Percentiles rank a stretch among this genome's conserved stretches.
These are phyloP conservation scores for Charina bottae DNA, from an alignment of 2,113 vertebrate species.

Conservation along the genomic window DNA sequence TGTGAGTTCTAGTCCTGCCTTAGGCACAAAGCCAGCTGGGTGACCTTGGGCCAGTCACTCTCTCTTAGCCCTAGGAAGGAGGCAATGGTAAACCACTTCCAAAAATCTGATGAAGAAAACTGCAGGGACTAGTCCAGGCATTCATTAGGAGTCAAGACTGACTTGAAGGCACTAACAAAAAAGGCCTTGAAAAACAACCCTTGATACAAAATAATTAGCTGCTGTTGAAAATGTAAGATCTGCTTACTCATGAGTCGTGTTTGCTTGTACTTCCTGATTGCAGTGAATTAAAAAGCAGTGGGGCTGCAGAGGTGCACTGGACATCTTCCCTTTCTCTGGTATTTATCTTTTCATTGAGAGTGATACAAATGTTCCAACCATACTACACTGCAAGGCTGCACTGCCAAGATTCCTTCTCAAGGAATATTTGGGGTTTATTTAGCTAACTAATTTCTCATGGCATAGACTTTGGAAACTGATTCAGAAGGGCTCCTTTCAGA, in stretches of 20 bases:
- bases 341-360: neutral
- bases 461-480: neutral
- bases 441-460: neutral
- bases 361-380: neutral
- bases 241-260: neutral
- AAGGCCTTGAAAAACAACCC: neutral
- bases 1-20: neutral
- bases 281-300: neutral
- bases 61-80: neutral
- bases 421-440: neutral
- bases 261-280: neutral
- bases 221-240: neutral
- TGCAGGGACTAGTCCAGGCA: neutral
- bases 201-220: neutral
- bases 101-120: neutral
- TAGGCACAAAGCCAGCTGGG: neutral
- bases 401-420: neutral
- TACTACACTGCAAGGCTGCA: neutral
- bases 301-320: neutral
- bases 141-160: neutral
- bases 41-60: neutral
- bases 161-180: neutral
- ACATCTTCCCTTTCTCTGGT: neutral
- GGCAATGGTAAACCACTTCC: neutral
- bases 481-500: neutral